phyloP scores from a whole-genome alignment of 53 echinoderm and acorn worm genomes.

The Holothuria leucospilota region DNA sequence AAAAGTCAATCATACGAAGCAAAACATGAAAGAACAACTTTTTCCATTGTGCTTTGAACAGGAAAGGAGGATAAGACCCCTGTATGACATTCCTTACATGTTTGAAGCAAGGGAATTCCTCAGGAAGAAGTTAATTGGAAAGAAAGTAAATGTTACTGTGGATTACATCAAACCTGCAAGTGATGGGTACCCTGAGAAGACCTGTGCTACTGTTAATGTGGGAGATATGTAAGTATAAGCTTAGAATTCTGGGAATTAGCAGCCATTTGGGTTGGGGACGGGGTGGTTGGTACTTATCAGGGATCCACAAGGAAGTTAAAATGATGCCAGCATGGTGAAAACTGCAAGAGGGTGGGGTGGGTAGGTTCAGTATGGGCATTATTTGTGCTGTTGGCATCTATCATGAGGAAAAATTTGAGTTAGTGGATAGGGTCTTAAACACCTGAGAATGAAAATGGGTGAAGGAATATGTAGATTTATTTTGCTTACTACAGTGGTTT shows the following conservation, averaged over 20 bases:
- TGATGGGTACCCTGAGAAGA: slow-evolving; percentile 96
- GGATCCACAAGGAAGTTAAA: too few relatives aligned
- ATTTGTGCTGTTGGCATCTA: too few relatives aligned
- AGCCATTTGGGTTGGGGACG: too few relatives aligned
- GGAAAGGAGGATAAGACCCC: slow-evolving; percentile 84
- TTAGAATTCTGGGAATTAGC: too few relatives aligned
- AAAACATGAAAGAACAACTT: not conserved
- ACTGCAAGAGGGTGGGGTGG: too few relatives aligned
- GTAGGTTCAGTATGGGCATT: too few relatives aligned
- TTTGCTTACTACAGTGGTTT: too few relatives aligned
- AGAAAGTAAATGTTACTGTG: slow-evolving; percentile 87
- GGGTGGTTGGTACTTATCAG: too few relatives aligned
- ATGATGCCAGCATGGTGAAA: too few relatives aligned
- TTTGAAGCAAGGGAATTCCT: slow-evolving; percentile 97
- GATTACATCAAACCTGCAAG: slow-evolving; percentile 99
- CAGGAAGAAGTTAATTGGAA: slow-evolving; percentile 95
- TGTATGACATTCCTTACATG: slow-evolving; percentile 99
- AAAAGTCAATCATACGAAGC: too few relatives aligned
- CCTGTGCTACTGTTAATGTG: slow-evolving; percentile 87
- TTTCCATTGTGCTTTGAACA: slow-evolving; percentile 1
- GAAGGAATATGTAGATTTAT: too few relatives aligned
- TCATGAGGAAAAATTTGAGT: too few relatives aligned
- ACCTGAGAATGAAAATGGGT: not conserved
- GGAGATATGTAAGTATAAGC: slow-evolving; percentile 84
- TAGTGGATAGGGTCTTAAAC: not conserved